Percentiles rank a stretch among this genome's conserved stretches.
These are phyloP conservation scores for Podarcis cretensis DNA, from an alignment of 2,113 vertebrate genomes.

Conservation along the genomic window DNA sequence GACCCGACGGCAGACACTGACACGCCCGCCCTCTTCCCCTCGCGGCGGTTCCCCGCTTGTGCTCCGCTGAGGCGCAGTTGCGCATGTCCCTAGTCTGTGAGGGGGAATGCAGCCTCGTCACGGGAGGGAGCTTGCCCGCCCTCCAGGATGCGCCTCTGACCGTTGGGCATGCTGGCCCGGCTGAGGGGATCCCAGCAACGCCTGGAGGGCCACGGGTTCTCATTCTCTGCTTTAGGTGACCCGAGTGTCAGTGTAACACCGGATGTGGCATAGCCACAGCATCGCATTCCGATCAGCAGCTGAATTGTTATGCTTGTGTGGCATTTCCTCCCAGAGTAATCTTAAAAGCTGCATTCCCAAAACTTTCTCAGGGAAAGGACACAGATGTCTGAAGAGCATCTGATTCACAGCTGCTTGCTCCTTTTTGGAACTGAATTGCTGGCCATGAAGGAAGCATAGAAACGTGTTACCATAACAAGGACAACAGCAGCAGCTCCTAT, in stretches of 20 bases:
- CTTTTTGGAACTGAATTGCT: background rate
- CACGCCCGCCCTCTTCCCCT: background rate
- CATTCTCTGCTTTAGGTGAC: background rate
- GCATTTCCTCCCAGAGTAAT: background rate
- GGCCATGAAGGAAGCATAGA: background rate
- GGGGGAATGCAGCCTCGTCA: too few relatives aligned
- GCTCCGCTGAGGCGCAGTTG: background rate
- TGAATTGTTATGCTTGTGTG: too few relatives aligned
- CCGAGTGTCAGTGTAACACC: background rate
- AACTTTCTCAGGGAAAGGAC: background rate
- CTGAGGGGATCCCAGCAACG: too few relatives aligned
- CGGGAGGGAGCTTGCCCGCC: too few relatives aligned
- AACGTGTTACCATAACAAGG: background rate
- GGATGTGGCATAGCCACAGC: background rate
- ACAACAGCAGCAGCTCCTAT: background rate
- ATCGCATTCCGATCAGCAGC: background rate
- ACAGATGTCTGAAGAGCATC: background rate
- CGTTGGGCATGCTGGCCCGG: too few relatives aligned
- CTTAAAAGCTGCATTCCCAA: background rate
- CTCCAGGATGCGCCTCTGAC: too few relatives aligned
- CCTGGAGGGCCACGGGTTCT: too few relatives aligned
- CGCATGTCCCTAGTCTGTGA: background rate
- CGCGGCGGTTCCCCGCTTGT: too few relatives aligned
- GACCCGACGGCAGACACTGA: background rate
- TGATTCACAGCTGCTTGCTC: background rate